Evolutionary conservation across 2,113 vertebrate species (phyloP), one percentile per base, ranked within the genome.

Genomic region (Tauraco erythrolophus): DNA sequence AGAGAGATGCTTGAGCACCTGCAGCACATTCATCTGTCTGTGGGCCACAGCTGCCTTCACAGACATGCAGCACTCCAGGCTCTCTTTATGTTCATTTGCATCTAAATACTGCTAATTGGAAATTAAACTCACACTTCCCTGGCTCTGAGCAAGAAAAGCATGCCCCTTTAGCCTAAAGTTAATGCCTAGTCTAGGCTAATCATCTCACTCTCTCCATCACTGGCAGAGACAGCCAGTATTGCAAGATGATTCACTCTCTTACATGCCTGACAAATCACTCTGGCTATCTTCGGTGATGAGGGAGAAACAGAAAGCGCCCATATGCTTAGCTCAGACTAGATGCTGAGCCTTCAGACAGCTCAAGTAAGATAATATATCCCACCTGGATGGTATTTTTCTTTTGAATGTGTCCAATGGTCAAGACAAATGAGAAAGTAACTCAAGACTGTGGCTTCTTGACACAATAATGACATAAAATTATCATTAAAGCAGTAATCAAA

Each of bases 1-100:
- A 70, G 21, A 43, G 12, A 43, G 18, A 33, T 24, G 51, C 64
- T 89, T 30, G 78, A 33, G 56, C 76, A 95, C 30, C 89, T 89
- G 91, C 68, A 95, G 54, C 51, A 87, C 74, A 92, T 70, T 2
- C 0, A 70, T 81, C 80, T 22, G 28, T 81, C 91, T 68, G n/a
- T 56, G 84, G 86, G 80, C 80, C 89, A 92, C 65, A 92, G 71
- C 83, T 89, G 80, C 71, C 84, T 96, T 60, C 78, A 74, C 60
- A 95, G 89, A 84, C 64, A 78, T 5, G 30, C 50, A 78, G 46
- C 71, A 81, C 80, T 86, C 51, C 78, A 69, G 70, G 46, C 84
- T 90, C 75, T 84, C 84, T 90, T 82, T 51, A 70, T 81, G 62
- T 76, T 94, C 60, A 83, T 64, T 85, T 92, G 51, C 79, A 94